phyloP scores from a whole-genome alignment of 2,797 vertebrate species.

The Harpagifer antarcticus region DNA sequence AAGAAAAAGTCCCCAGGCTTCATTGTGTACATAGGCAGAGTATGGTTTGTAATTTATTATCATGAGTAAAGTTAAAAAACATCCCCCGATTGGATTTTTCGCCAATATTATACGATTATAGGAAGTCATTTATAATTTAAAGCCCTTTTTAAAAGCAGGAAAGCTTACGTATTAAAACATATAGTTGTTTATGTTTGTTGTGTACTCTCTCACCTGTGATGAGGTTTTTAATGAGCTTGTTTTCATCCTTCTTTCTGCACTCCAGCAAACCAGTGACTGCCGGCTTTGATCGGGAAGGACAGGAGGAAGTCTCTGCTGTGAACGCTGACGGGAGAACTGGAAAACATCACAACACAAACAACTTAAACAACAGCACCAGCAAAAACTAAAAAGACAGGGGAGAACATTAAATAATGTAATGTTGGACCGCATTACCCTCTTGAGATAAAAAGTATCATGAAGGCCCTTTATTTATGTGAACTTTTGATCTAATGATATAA shows the following conservation, averaged over 20 bases:
- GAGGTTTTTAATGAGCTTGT: slow-evolving; percentile 85
- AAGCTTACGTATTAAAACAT: not conserved
- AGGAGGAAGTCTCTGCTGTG: slow-evolving; percentile 46
- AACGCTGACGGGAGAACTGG: slow-evolving; percentile 46
- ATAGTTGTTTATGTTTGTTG: not conserved
- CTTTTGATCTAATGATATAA: not conserved
- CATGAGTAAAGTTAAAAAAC: no score
- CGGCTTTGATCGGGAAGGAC: slow-evolving; percentile 22
- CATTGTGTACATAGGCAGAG: no score
- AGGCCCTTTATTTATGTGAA: not conserved
- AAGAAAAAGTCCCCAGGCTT: no score
- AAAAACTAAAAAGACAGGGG: not conserved
- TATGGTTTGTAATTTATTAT: no score
- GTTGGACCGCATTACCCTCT: not conserved
- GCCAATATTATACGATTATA: no score
- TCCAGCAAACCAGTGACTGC: slow-evolving; percentile 80
- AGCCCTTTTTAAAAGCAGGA: not conserved
- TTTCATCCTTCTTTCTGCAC: slow-evolving; percentile 85
- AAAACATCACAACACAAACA: not conserved
- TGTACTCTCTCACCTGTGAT: slow-evolving; percentile 81
- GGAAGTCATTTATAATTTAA: not conserved
- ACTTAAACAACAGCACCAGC: not conserved
- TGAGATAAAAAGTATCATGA: not conserved
- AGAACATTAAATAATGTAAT: not conserved
- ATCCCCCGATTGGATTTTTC: no score